Evolutionary conservation across 2,888 invertebrate genomes (phyloP), one percentile per base, ranked within the genome.

Genomic region (Siphonodentalium dalli): DNA sequence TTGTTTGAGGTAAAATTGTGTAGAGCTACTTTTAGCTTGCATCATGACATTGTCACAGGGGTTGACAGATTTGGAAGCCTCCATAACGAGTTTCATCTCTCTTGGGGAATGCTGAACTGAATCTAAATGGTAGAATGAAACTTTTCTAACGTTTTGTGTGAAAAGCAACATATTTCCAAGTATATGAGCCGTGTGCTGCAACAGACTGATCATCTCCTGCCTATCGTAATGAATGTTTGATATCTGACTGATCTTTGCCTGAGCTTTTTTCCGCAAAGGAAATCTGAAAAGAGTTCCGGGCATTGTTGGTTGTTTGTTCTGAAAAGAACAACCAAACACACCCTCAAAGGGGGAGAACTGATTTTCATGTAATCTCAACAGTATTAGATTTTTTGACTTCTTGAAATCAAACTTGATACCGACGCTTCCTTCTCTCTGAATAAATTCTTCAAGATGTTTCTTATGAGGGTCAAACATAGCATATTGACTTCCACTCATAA

Each of bases 391-490:
- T 47, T 54, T 58, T n/a, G 46, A 42, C 21, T 31, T 50, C 20
- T 37, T 47, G 1, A 71, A 31, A 46, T 73, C 60, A n/a, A 72
- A 63, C 37, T 64, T 69, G n/a, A 74, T 63, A 9, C 72, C 74
- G 7, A 68, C 69, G 31, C 65, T 63, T 40, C 44, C 56, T 11
- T 54, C 56, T 23, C 35, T 42, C 13, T 49, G 50, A 13, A 68
- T 34, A 20, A 61, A 56, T 46, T 66, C 63, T n/a, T 67, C 69
- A 4, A 78, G 58, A 54, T 73, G 66, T 11, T 54, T 71, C 23
- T 61, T 62, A 47, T 77, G 75, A 3, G 79, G 79, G 60, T 79
- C 79, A 52, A 79, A 75, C 8, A 79, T 72, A 9, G 78, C 74
- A 37, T 78, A 53, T 39, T 61, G 71, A 44, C 71, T 53, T 5